Evolutionary conservation across 2,113 vertebrate species (phyloP), one percentile per base, ranked within the genome.

Genomic region (Strix aluco): DNA sequence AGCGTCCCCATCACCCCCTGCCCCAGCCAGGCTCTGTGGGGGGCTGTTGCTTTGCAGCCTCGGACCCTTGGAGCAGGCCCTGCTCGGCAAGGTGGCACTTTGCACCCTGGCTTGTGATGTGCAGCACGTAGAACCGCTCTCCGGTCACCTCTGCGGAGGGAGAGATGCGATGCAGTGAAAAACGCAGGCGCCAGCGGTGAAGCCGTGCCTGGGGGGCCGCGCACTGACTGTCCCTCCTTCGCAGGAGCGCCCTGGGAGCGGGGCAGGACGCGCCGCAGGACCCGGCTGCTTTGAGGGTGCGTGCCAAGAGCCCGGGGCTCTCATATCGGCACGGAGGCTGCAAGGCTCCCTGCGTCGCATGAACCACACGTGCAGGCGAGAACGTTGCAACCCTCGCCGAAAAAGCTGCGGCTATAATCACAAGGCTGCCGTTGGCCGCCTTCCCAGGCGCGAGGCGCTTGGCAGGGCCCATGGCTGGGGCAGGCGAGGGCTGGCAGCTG

Each of bases 141-240:
- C 61, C 5, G 2, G 19, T n/a, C 23, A 6, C 38, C 38, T 36
- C 79, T 44, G 80, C 32, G 21, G 61, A 67, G 30, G 66, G 9
- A 32, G 26, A 81, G 62, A 46, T 15, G 58, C 0, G 1, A 15
- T 17, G 6, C 4, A 13, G 30, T 1, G 44, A 7, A 23, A 36
- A 30, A 29, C 30, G 11, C 0, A 0, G 9, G 30, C 42, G 5
- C 15, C 2, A 4, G 49, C 0, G 1, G 5, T 1, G 3, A 1
- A 7, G 16, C 51, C 4, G 1, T 20, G 44, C 38, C 25, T 7
- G 22, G 49, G 42, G 29, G 15, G 17, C 18, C 3, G 0, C 4
- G 42, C 29, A 32, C 47, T 5, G 13, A 1, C 32, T 34, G 32
- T 14, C 7, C 7, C 13, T 47, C 26, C 32, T 22, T 63, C 36